Evolutionary conservation across 1,140 invertebrate genomes (phyloP), one percentile per base, ranked within the genome.

Genomic region (fruit fly (Drosophila melanogaster)): DNA sequence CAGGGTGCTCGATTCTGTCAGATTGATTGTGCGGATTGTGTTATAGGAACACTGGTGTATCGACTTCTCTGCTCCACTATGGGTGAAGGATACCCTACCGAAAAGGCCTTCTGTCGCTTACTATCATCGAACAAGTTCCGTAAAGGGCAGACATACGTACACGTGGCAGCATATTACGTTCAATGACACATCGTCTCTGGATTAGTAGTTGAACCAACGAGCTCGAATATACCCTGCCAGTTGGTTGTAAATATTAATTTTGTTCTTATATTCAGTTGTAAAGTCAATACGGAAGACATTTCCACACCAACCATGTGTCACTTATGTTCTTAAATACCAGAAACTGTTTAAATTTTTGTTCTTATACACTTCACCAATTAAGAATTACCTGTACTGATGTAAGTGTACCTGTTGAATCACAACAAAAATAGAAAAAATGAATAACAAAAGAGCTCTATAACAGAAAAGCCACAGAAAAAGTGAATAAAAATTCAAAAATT

Each of bases 1-100:
- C 56, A 67, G 78, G 70, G 47, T 66, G 50, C 61, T 89, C 84
- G 66, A 83, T 76, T 89, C 66, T 69, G 62, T 83, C 65, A 58
- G 79, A 86, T 79, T 89, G 83, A 87, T 79, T 84, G 60, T 78
- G 76, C 67, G 80, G 80, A 84, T 76, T 84, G 60, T 76, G 58
- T 85, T 79, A 73, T 86, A 86, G 84, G 84, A 86, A 87, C 65
- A 70, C 79, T 67, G 73, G 73, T 59, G 71, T 89, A 86, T 86
- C 83, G 79, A 86, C 83, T 86, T 86, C 83, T 86, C 84, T 77
- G 84, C 83, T 86, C 84, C 59, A 72, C 83, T 86, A 83, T 59
- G 62, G 74, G 55, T 77, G 67, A 71, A 47, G 46, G 55, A 65
- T 65, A 70, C 46, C 54, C 44, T 58, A 69, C 58, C 50, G 49